Conservation (phyloP, 2,113 vertebrate genomes). For the Myotis davidii region DNA sequence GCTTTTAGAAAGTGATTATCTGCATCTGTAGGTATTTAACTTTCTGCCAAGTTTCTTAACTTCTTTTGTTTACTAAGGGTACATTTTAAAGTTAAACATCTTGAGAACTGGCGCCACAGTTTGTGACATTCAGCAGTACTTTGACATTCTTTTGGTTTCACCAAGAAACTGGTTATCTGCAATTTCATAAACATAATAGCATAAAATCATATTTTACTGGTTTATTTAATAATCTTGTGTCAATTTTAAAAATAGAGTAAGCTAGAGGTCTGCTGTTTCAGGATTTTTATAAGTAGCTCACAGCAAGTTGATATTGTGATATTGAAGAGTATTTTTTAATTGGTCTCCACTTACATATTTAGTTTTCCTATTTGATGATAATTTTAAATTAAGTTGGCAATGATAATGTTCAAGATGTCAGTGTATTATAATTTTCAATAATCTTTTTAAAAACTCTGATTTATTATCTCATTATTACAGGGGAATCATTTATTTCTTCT, state of each 20-base stretch:
- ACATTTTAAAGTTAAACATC: conserved; percentile 74
- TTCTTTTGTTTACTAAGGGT: conserved; percentile 67
- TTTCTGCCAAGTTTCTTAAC: conserved; percentile 66
- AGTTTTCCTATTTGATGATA: not conserved
- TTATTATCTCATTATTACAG: not conserved
- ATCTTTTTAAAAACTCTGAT: not conserved
- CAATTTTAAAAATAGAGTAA: conserved; percentile 21
- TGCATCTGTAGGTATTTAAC: conserved; percentile 59
- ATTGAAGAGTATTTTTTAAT: not conserved
- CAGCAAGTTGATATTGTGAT: not conserved
- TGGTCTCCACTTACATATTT: not conserved
- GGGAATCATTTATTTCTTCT: not conserved
- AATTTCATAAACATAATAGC: conserved; percentile 61
- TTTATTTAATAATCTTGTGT: conserved; percentile 37
- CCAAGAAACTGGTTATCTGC: not conserved
- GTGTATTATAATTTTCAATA: not conserved
- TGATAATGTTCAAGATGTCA: not conserved
- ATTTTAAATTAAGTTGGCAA: not conserved
- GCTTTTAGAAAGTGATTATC: conserved; percentile 58
- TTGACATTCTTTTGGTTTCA: conserved; percentile 66
- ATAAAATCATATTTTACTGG: not conserved
- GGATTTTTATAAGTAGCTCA: not conserved
- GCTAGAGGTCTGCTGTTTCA: not conserved
- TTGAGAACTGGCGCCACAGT: conserved; percentile 48
- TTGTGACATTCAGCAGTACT: conserved; percentile 50